These are phyloP conservation scores for Patella depressa DNA, from an alignment of 2,888 invertebrate genomes.

Conservation along the genomic window DNA sequence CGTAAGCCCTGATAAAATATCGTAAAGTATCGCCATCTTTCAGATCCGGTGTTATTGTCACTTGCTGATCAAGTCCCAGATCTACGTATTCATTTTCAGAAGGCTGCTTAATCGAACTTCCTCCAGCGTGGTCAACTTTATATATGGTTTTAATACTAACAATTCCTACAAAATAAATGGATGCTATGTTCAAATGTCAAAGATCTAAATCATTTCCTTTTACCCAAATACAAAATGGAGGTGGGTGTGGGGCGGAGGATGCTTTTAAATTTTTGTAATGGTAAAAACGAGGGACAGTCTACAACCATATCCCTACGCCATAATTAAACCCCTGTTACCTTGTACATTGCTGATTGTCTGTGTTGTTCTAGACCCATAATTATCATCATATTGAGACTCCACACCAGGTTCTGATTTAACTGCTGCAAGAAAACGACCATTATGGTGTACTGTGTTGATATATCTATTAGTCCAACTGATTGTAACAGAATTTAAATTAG, in stretches of 20 bases:
- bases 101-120: not conserved
- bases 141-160: slow-evolving; percentile 11
- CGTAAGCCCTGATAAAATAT: slow-evolving; percentile 35
- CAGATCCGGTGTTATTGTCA: slow-evolving; percentile 21
- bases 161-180: not conserved
- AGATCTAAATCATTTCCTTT: not conserved
- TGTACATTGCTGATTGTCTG: not conserved
- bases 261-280: no score
- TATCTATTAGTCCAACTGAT: not conserved
- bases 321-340: not conserved
- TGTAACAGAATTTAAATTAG: not conserved
- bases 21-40: slow-evolving; percentile 38
- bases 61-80: slow-evolving; percentile 14
- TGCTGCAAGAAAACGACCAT: not conserved
- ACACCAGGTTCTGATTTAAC: not conserved
- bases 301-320: no score
- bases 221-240: no score
- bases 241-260: no score
- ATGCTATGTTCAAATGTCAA: no score
- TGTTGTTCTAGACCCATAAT: not conserved
- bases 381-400: not conserved
- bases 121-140: slow-evolving; percentile 15
- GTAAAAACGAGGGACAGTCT: no score
- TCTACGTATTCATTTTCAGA: slow-evolving; percentile 1
- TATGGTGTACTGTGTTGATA: not conserved